These are phyloP conservation scores for Micronisus gabar DNA, from an alignment of 2,113 vertebrate genomes.

Conservation along the genomic window DNA sequence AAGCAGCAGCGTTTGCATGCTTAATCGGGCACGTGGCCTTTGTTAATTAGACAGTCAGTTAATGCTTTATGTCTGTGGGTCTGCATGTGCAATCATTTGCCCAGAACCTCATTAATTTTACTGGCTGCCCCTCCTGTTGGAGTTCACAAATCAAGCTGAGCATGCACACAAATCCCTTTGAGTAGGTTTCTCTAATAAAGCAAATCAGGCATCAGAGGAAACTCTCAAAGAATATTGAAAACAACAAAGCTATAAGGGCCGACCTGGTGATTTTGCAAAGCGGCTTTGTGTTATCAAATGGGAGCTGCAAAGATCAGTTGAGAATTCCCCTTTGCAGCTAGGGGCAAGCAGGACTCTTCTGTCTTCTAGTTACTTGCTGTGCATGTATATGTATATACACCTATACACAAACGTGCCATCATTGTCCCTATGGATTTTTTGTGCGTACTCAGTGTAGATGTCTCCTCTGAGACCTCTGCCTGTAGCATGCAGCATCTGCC, in stretches of 20 bases:
- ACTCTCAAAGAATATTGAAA: slow-evolving; percentile 30
- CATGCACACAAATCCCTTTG: slow-evolving; percentile 59
- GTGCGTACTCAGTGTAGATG: rapidly evolving
- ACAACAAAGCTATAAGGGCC: neutral
- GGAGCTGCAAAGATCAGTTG: neutral
- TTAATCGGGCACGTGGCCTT: slow-evolving; percentile 59
- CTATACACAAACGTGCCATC: rapidly evolving
- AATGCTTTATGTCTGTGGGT: slow-evolving; percentile 60
- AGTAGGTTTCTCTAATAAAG: slow-evolving; percentile 57
- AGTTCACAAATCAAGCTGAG: slow-evolving; percentile 67
- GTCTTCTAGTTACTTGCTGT: neutral
- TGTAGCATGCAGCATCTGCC: neutral
- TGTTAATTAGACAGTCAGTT: slow-evolving; percentile 64
- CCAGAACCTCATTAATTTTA: slow-evolving; percentile 68
- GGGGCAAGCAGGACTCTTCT: neutral
- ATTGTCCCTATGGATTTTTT: neutral
- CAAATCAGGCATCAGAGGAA: slow-evolving; percentile 30
- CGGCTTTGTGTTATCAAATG: neutral
- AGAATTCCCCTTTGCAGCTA: neutral
- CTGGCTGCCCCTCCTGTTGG: slow-evolving; percentile 64
- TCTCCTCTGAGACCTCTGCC: neutral
- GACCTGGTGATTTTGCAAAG: slow-evolving; percentile 5
- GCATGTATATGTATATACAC: neutral
- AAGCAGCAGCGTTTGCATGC: slow-evolving; percentile 37
- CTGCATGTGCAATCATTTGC: slow-evolving; percentile 61